These are phyloP conservation scores for Diabrotica undecimpunctata DNA, from an alignment of 1,140 invertebrate genomes.

Conservation along the genomic window DNA sequence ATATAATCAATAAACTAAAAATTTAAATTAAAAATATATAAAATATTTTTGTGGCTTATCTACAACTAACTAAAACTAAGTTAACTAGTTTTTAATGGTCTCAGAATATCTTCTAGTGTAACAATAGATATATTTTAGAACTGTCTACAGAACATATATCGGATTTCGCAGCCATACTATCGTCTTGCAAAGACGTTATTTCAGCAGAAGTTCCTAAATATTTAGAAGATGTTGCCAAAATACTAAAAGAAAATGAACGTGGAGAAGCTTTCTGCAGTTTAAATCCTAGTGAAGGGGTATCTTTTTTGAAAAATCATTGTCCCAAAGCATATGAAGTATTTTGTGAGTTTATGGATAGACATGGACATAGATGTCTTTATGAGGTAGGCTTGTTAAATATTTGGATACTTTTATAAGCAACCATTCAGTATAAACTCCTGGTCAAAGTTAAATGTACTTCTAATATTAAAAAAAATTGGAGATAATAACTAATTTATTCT, in stretches of 20 bases:
- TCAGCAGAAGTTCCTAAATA: conserved; percentile 63
- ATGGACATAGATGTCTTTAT: conserved; percentile 70
- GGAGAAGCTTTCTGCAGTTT: conserved; percentile 54
- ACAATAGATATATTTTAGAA: conserved; percentile 45
- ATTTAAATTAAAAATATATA: not conserved
- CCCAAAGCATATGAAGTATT: conserved; percentile 53
- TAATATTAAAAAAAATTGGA: too few relatives aligned
- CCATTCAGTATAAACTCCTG: too few relatives aligned
- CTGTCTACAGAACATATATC: conserved; percentile 57
- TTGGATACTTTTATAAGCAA: not conserved
- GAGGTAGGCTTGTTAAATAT: conserved; percentile 55
- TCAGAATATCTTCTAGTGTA: too few relatives aligned
- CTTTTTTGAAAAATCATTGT: conserved; percentile 58
- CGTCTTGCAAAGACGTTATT: conserved; percentile 61
- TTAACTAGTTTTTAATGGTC: too few relatives aligned
- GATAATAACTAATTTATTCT: too few relatives aligned
- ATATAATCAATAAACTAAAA: too few relatives aligned
- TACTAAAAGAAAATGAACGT: conserved; percentile 50
- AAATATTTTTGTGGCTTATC: too few relatives aligned
- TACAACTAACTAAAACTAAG: too few relatives aligned
- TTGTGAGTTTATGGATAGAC: conserved; percentile 60
- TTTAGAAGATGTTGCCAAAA: conserved; percentile 54
- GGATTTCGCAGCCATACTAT: conserved; percentile 62
- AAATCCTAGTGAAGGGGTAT: conserved; percentile 51
- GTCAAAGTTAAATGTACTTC: too few relatives aligned